Evolutionary conservation across 2,797 vertebrate genomes (phyloP).

Genomic region (Simalia tracyae): DNA sequence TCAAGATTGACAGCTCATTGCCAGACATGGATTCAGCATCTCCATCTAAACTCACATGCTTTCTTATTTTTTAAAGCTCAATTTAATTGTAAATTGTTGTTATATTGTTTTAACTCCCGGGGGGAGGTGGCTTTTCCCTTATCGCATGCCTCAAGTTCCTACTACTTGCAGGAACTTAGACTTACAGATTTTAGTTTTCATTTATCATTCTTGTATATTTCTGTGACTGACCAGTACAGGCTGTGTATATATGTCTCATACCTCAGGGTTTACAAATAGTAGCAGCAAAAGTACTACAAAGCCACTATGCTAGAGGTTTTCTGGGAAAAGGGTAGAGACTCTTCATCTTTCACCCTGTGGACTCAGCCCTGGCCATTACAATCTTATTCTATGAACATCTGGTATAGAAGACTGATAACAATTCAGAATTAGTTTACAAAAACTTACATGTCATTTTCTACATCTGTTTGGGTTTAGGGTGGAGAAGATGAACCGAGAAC

Average conservation of each 20-base stretch:
- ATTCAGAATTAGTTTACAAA: neutral
- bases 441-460: neutral
- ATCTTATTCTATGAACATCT: neutral
- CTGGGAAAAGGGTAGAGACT: neutral
- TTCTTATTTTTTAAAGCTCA: neutral
- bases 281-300: neutral
- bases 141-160: neutral
- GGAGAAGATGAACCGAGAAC: conserved; percentile 83
- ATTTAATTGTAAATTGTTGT: neutral
- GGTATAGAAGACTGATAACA: neutral
- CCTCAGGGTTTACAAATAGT: neutral
- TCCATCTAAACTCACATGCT: neutral
- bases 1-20: neutral
- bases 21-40: neutral
- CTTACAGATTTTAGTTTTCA: neutral
- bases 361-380: neutral
- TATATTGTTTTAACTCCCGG: neutral
- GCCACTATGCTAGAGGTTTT: neutral
- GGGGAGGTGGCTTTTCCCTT: neutral
- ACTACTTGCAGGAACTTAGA: neutral
- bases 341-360: neutral
- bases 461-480: conserved; percentile 75
- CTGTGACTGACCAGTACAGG: neutral
- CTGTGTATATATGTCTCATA: neutral
- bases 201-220: neutral